phyloP scores from a whole-genome alignment of 1,140 invertebrate species.

The Zaprionus taronus region DNA sequence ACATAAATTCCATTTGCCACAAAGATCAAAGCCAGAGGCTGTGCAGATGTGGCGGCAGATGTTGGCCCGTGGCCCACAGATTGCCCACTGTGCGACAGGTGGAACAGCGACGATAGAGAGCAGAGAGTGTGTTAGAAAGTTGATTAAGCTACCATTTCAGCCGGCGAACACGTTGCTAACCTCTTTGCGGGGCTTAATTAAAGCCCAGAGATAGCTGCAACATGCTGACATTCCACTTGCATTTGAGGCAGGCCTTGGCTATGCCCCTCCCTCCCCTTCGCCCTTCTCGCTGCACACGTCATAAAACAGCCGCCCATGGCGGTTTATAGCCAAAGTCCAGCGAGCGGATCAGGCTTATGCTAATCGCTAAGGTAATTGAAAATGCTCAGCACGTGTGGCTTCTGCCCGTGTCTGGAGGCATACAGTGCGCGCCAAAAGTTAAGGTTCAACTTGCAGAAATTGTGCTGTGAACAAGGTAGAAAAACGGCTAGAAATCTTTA shows the following conservation, averaged over 20 bases:
- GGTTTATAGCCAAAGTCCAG: slow-evolving; percentile 51
- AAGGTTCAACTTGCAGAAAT: not conserved
- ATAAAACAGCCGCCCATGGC: slow-evolving; percentile 57
- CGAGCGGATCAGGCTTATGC: slow-evolving; percentile 62
- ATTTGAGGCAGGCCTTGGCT: slow-evolving; percentile 18
- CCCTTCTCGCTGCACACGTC: slow-evolving; percentile 48
- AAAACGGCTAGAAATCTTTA: not conserved
- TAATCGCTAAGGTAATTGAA: slow-evolving; percentile 64
- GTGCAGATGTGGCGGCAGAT: slow-evolving; percentile 44
- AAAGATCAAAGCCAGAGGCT: slow-evolving; percentile 67
- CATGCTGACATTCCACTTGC: slow-evolving; percentile 53
- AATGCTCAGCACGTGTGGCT: slow-evolving; percentile 70
- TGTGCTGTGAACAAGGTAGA: too few relatives aligned
- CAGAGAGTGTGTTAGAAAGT: slow-evolving; percentile 52
- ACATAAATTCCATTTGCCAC: slow-evolving; percentile 67
- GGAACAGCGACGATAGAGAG: slow-evolving; percentile 4
- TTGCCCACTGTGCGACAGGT: slow-evolving; percentile 57
- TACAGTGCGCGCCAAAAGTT: slow-evolving; percentile 55
- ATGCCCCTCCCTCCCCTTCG: not conserved
- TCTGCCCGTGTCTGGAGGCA: slow-evolving; percentile 36
- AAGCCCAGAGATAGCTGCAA: slow-evolving; percentile 42
- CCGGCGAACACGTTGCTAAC: slow-evolving; percentile 38
- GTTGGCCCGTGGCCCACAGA: slow-evolving; percentile 26
- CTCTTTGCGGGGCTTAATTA: slow-evolving; percentile 65
- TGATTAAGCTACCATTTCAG: slow-evolving; percentile 16